Base-by-base conservation (phyloP, 2,888 invertebrate genomes). In the Acanthosepion esculentum region DNA sequence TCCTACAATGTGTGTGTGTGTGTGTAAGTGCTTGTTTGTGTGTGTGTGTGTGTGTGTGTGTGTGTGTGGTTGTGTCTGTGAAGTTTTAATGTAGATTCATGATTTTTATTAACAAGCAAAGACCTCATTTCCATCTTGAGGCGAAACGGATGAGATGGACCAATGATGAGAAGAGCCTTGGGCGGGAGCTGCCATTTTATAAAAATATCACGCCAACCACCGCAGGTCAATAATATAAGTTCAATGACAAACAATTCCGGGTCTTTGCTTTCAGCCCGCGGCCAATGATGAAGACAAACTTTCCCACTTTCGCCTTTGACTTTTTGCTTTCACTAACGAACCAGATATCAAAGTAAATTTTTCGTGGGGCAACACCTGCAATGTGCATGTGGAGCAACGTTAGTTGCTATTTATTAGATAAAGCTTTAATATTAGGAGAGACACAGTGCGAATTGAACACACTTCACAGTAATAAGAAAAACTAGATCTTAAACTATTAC, bases 161-260 rank as follows among this genome's bases (percentile, higher is more conserved):
- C n/a, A 78, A 8, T 78, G 78, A 78, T 64, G n/a, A 78, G 12
- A 29, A n/a, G 29, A 78, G 12, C 29, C 78, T 8, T 29, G 10
- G n/a, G 78, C 12, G 8, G 7, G 12, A n/a, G 8, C n/a, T 78
- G n/a, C n/a, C 78, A n/a, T 64, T 64, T 78, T 8, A 78, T 10
- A n/a, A n/a, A 78, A 78, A n/a, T 18, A 78, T 6, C 29, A 64
- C 5, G 8, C 26, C 7, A 64, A 78, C 7, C 7, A 10, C 78
- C 78, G 10, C 78, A n/a, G 78, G 78, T 78, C n/a, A 78, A n/a
- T 78, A 78, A 78, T 78, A 78, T 78, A 12, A n/a, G 78, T n/a
- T n/a, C 78, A 78, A 78, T n/a, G n/a, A 78, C n/a, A n/a, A n/a
- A 78, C n/a, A 78, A 78, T 78, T 78, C 78, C 78, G 78, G 20